Percentiles rank a stretch among this genome's conserved stretches.
Conservation (phyloP, 2,888 invertebrate genomes). For the Megastigmus dorsalis region DNA sequence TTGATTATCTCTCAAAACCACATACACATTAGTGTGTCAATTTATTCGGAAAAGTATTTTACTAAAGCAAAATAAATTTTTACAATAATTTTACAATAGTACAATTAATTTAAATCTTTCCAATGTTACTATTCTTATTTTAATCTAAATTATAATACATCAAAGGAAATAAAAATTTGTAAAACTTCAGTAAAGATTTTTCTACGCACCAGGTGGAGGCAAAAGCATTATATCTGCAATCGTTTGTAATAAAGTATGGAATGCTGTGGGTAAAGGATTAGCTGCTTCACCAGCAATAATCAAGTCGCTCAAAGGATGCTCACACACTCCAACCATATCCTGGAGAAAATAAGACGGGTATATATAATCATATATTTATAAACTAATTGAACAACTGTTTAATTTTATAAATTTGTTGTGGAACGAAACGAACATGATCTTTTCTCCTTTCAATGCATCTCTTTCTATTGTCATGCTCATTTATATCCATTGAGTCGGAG, state of each 20-base stretch:
- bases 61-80: too few species aligned
- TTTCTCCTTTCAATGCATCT: constrained; percentile 70
- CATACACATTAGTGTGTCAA: too few species aligned
- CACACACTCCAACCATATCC: constrained; percentile 79
- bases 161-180: too few species aligned
- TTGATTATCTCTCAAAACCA: too few species aligned
- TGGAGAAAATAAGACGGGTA: constrained; percentile 59
- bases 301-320: constrained; percentile 88
- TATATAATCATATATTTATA: constrained; percentile 26
- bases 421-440: constrained; percentile 66
- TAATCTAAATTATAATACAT: too few species aligned
- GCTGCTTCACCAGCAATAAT: constrained; percentile 84
- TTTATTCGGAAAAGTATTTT: too few species aligned
- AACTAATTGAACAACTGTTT: not conserved
- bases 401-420: not conserved
- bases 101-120: too few species aligned
- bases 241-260: constrained; percentile 92
- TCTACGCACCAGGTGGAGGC: constrained; percentile 82
- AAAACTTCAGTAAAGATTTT: not conserved
- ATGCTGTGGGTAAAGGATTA: constrained; percentile 82
- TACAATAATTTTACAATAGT: too few species aligned
- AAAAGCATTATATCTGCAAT: constrained; percentile 94
- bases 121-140: too few species aligned
- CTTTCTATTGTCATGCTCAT: constrained; percentile 77
- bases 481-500: constrained; percentile 69